Evolutionary conservation across 1,140 invertebrate species (phyloP), one percentile per base, ranked within the genome.

Genomic region (Drosophila melanogaster): DNA sequence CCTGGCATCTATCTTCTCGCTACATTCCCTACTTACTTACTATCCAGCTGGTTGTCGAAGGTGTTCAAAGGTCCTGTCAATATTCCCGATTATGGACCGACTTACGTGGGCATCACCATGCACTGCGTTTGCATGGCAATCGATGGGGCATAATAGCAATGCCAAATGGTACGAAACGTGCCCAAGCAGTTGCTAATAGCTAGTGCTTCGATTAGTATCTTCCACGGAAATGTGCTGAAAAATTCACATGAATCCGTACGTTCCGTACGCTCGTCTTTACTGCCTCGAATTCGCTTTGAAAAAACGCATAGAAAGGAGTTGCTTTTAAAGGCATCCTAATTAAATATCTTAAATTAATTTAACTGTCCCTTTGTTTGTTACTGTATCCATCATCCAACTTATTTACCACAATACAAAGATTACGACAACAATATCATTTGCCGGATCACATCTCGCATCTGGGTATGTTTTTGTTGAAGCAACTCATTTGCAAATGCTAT

Each of bases 11-110:
- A 47, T 30, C 30, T 37, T 38, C 11, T 5, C 30, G 7, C 10
- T 10, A 30, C 30, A 30, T 38, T 38, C 35, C 35, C 11, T 37
- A 4, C 35, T 3, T 4, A 10, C 11, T 12, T 38, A 22, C 14
- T 14, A 8, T 10, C 0, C 30, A 4, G 14, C 30, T 24, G 30
- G 11, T n/a, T 44, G 22, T 24, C 44, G 1, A 37, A 44, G 30
- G 51, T 59, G 46, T 40, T 50, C 41, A 17, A 38, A 26, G 30
- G 40, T 46, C 40, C 53, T 56, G 60, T 64, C 51, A 46, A 64
- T 56, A 56, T 46, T 26, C 37, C 22, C 60, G 51, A 56, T 56
- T 60, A 41, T 14, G 22, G 40, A 37, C 46, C 46, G 22, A 37
- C 41, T 58, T 59, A 59, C 57, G 57, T 49, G 57, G 49, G 43